Base-by-base conservation (phyloP, 2,888 invertebrate species). In the Brenthis ino region DNA sequence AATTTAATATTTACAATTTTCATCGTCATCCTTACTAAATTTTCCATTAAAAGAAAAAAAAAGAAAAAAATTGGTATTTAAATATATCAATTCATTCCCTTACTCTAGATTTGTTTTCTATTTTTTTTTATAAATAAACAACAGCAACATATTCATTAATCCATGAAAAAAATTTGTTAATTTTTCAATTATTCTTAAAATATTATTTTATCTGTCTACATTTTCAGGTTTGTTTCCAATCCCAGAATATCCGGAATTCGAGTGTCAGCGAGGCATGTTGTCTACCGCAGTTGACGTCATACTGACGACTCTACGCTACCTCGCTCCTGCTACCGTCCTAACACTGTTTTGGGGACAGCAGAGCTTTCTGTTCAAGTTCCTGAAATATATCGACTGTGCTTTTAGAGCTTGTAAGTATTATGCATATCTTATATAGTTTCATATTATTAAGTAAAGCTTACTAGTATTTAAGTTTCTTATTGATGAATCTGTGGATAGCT, bases 331-430 rank as follows among this genome's bases (percentile, higher is more conserved):
- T 55, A 94, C 94, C 8, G 84, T 94, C 47, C 85, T 94, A 57
- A 93, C 94, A 0, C 77, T 94, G 37, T 86, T 94, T 79, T 94
- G 94, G 91, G 93, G 94, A 43, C 92, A 93, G 72, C 93, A 93
- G 79, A 92, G 93, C 76, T 89, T 94, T 79, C 79, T 94, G 69
- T 89, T 93, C 77, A 93, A 85, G 75, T 77, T 94, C 56, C 80
- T 94, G 67, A 89, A 91, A 77, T 91, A 93, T 66, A 87, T 94
- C 65, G 94, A 94, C 80, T 88, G 90, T 66, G 91, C 91, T 72
- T 92, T 94, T 72, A 85, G 94, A 81, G 88, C 94, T 74, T 91
- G 94, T 94, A 81, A 90, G 91, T 85, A 58, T 16, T 20, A 16
- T 20, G 14, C 14, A 20, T 13, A 8, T 12, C 11, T 51, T 28